Percentiles rank a stretch among this genome's conserved stretches.
These are phyloP conservation scores for Sinelater perroti DNA, from an alignment of 2,888 invertebrate genomes.

Conservation along the genomic window DNA sequence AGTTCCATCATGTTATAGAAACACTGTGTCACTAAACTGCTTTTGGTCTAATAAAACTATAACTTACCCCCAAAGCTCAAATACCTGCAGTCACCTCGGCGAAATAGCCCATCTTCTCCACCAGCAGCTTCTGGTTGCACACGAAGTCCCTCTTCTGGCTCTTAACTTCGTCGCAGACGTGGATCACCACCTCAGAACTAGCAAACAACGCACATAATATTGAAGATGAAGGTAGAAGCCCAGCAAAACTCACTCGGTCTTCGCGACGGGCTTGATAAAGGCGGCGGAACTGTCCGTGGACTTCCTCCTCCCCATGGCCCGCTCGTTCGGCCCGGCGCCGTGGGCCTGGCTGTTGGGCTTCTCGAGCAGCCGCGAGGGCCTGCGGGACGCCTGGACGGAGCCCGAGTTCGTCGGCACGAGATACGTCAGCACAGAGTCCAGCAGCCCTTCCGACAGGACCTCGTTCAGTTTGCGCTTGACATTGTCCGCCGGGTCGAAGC, in stretches of 20 bases:
- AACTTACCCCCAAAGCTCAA: neutral
- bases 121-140: constrained; percentile 85
- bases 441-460: constrained; percentile 81
- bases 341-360: constrained; percentile 16
- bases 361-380: constrained; percentile 20
- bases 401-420: constrained; percentile 68
- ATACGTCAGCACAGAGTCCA: constrained; percentile 84
- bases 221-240: constrained; percentile 3
- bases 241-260: constrained; percentile 63
- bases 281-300: constrained; percentile 57
- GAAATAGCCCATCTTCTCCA: constrained; percentile 95
- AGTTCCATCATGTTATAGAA: no score
- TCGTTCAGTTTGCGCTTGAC: constrained; percentile 58
- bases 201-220: constrained; percentile 35
- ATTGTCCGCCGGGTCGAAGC: constrained; percentile 42
- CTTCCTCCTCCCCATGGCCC: constrained; percentile 60
- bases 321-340: constrained; percentile 58
- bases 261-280: constrained; percentile 55
- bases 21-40: neutral
- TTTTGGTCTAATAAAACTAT: neutral
- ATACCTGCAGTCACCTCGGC: constrained; percentile 84
- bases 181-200: constrained; percentile 84
- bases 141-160: constrained; percentile 88
- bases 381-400: constrained; percentile 8
- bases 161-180: constrained; percentile 94